These are phyloP conservation scores for Phthorimaea operculella DNA, from an alignment of 1,140 invertebrate species.

Conservation along the genomic window DNA sequence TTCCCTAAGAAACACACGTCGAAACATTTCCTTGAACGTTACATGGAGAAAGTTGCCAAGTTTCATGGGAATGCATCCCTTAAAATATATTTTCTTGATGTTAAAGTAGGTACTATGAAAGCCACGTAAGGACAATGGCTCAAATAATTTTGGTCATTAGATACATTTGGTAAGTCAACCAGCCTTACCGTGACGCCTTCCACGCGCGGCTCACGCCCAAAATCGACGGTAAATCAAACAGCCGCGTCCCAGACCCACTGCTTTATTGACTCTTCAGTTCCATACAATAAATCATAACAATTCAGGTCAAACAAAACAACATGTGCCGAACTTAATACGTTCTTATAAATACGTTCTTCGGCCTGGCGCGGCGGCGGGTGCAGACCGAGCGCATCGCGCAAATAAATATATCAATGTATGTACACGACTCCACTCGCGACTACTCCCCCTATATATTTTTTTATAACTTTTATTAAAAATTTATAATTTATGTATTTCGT, in stretches of 20 bases:
- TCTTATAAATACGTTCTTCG: constrained; percentile 54
- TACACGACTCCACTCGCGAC: constrained; percentile 55
- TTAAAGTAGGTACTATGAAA: too few relatives aligned
- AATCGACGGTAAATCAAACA: constrained; percentile 56
- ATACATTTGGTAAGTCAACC: too few relatives aligned
- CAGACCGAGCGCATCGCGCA: constrained; percentile 46
- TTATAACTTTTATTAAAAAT: constrained; percentile 57
- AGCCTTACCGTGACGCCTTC: neutral
- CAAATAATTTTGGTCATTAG: too few relatives aligned
- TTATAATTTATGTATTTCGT: constrained; percentile 66
- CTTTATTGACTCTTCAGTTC: constrained; percentile 66
- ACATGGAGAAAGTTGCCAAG: too few relatives aligned
- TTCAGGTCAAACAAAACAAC: constrained; percentile 67
- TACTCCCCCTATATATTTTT: constrained; percentile 38
- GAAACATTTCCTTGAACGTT: too few relatives aligned
- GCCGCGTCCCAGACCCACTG: constrained; percentile 61
- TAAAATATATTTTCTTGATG: too few relatives aligned
- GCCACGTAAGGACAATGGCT: too few relatives aligned
- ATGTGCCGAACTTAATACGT: constrained; percentile 62
- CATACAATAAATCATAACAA: constrained; percentile 67
- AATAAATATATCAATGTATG: constrained; percentile 65
- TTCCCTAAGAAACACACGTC: too few relatives aligned
- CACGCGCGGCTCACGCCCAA: neutral
- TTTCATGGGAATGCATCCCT: too few relatives aligned
- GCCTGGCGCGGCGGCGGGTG: constrained; percentile 47